Conservation (phyloP, 2,113 vertebrate species). For the Isurus oxyrinchus region DNA sequence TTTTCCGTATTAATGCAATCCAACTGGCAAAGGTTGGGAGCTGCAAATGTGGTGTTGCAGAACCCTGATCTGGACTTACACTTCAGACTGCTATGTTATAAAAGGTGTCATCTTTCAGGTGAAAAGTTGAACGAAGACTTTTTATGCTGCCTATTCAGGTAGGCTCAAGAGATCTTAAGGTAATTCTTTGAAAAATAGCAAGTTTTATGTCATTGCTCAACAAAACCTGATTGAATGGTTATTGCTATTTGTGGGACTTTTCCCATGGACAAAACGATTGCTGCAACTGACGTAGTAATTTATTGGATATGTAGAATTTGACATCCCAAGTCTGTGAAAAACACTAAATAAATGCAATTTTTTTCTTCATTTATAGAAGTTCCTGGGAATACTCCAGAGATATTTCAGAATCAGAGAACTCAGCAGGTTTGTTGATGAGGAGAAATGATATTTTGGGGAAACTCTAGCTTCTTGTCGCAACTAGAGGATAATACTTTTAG, state of each 20-base stretch:
- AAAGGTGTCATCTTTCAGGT: background rate
- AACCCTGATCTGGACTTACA: background rate
- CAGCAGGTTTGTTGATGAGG: background rate
- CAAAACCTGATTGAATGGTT: background rate
- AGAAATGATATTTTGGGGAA: background rate
- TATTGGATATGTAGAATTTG: background rate
- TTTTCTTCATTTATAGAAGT: background rate
- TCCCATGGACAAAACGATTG: background rate
- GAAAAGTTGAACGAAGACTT: background rate
- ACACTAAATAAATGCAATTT: background rate
- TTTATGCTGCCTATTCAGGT: background rate
- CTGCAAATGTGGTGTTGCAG: too few species aligned
- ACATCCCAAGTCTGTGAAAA: background rate
- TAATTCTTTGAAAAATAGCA: background rate
- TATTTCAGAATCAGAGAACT: background rate
- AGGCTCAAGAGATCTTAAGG: background rate
- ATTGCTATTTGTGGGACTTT: background rate
- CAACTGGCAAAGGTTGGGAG: too few species aligned
- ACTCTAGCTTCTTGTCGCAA: background rate
- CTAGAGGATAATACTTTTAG: background rate
- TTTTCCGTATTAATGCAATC: too few species aligned
- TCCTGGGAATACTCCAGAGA: background rate
- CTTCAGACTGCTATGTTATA: background rate
- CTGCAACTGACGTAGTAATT: background rate
- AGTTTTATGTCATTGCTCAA: background rate